Base-by-base conservation (phyloP, 2,797 vertebrate genomes). In the Eupleurogrammus muticus region DNA sequence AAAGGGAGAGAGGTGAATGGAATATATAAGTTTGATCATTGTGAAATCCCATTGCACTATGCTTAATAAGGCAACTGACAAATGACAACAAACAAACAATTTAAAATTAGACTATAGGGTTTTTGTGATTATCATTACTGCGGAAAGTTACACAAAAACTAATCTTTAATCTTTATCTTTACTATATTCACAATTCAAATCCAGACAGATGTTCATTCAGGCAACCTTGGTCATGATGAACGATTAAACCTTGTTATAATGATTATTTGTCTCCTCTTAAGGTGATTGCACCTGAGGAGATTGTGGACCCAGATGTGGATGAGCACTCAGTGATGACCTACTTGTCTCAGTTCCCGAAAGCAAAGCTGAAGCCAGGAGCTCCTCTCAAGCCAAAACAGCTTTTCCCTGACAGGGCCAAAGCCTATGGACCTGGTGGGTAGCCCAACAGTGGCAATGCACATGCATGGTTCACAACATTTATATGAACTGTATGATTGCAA, bases 321-420 rank as follows among this genome's bases (percentile, higher is more conserved):
- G 97, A 98, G 77, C 97, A 97, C 87, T 98, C 97, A 0, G 97
- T 98, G 70, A 98, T 98, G 97, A 98, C 97, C 17, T 98, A 98
- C 91, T 93, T 98, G 81, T 98, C 97, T 51, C 97, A 98, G 93
- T 98, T 98, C 89, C 97, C 97, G 66, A 98, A 97, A 66, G 95
- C 97, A 58, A 97, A 98, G 70, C 94, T 98, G 57, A 98, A 98
- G 81, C 96, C 97, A 0, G 97, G 96, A 0, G 96, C 97, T 48
- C 92, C 96, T 54, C 81, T 97, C 21, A 94, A 80, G 59, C 79
- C 95, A 54, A 97, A 94, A 75, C 94, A 95, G 75, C 91, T 97
- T 73, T 92, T 95, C 83, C 97, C 96, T 53, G 92, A 96, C 88
- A 97, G 96, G 66, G 96, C 93, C 73, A 95, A 94, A 48, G 97